Evolutionary conservation across 2,888 invertebrate species (phyloP), one percentile per base, ranked within the genome.

Genomic region (Griposia aprilina): DNA sequence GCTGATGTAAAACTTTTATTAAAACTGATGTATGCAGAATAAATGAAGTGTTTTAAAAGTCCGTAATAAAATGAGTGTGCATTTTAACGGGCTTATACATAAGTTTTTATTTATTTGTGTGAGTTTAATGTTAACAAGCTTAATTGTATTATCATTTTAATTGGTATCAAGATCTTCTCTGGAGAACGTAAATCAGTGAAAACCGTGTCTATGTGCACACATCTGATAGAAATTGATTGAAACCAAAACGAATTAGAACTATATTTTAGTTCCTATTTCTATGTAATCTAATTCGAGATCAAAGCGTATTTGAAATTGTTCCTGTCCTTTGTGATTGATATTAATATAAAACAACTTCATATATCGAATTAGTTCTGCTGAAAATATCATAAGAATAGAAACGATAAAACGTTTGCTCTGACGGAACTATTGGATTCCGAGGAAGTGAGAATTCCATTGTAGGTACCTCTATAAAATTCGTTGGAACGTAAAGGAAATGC

Each of bases 1-100:
- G 26, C 50, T n/a, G 76, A 74, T 74, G 70, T 80, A 59, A 74
- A 83, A 79, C 76, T 59, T 69, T 74, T 71, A 80, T 87, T 84
- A 87, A 73, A 78, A 74, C 62, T 79, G 75, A 87, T 87, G 55
- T 80, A 86, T 83, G 75, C 73, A 75, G 70, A 73, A 76, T 76
- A 65, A 85, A 87, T 77, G 55, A 72, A 74, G 70, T 86, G 69
- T 83, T 85, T 73, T 82, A 82, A 82, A 71, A 86, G 48, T 71
- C 36, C 50, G 70, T 60, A 60, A 60, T 85, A 74, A 82, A 82
- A 82, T 63, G 66, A 45, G 62, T 63, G 52, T 70, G 62, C 15
- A 45, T 67, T 74, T 72, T 60, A 65, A 76, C 59, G 59, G 63
- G 23, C 55, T n/a, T n/a, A n/a, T n/a, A 59, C 55, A 5, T 52